phyloP scores from a whole-genome alignment of 2,113 vertebrate genomes.

The Leptocoma aspasia region DNA sequence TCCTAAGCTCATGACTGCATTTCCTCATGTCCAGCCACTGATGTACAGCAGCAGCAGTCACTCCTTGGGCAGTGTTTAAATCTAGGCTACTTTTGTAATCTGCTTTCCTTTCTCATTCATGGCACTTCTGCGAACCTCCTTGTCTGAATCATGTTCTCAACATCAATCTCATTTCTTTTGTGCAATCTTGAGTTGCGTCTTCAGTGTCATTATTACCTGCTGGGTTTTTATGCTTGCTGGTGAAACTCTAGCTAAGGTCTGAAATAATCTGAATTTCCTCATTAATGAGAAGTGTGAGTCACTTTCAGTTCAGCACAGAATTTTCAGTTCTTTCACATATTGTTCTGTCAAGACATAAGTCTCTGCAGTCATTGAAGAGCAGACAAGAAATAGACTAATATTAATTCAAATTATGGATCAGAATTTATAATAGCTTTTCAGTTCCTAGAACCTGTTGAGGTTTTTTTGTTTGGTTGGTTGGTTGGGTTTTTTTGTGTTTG shows the following conservation, averaged over 20 bases:
- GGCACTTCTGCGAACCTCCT: background rate
- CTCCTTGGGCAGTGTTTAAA: background rate
- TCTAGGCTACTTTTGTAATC: background rate
- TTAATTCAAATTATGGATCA: background rate
- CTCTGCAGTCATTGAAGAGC: background rate
- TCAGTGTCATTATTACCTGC: background rate
- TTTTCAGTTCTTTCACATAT: background rate
- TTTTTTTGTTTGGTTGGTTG: background rate
- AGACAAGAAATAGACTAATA: background rate
- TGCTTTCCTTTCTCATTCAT: background rate
- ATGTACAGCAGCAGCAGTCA: background rate
- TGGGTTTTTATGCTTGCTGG: background rate
- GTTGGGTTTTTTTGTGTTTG: fast-evolving
- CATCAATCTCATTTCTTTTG: background rate
- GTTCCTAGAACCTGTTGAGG: background rate
- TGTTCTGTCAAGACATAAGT: background rate
- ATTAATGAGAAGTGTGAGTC: background rate
- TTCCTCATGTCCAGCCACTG: background rate
- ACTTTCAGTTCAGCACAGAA: background rate
- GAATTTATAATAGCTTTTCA: background rate
- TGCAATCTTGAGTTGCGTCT: background rate
- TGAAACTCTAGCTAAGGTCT: background rate
- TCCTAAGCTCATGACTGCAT: background rate
- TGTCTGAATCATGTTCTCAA: background rate
- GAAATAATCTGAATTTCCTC: background rate